A percentile compares a stretch with the other conserved stretches of the same genome.
Evolutionary conservation across 2,888 invertebrate species (phyloP).

Genomic region (Hirtodrosophila trivittata): DNA sequence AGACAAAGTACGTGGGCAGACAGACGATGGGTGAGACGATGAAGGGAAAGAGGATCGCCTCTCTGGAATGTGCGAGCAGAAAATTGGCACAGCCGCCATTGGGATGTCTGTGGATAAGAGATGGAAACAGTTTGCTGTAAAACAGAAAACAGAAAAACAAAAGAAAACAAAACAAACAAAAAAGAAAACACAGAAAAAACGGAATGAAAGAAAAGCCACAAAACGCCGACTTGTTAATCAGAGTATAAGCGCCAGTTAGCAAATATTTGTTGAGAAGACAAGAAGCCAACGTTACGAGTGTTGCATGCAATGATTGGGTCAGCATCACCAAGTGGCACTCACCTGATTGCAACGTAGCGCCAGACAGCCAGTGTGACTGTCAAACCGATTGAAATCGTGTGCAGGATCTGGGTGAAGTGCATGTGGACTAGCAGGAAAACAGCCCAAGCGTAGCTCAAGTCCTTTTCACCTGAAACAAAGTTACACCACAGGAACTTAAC

Average conservation of each 20-base stretch:
- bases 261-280: neutral
- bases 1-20: constrained; percentile 92
- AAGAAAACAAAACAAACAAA: constrained; percentile 17
- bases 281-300: neutral
- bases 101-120: constrained; percentile 87
- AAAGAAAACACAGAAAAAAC: constrained; percentile 37
- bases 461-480: constrained; percentile 89
- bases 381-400: constrained; percentile 96
- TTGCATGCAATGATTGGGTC: neutral
- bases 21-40: constrained; percentile 91
- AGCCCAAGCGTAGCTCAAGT: constrained; percentile 93
- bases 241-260: constrained; percentile 22
- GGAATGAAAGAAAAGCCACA: constrained; percentile 54
- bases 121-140: constrained; percentile 73
- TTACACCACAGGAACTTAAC: neutral
- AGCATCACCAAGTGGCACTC: constrained; percentile 80
- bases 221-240: constrained; percentile 52
- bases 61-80: constrained; percentile 90
- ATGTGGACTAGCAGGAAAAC: constrained; percentile 94
- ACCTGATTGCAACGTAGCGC: constrained; percentile 94
- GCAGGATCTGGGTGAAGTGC: constrained; percentile 93
- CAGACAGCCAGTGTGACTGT: constrained; percentile 96
- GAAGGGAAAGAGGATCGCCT: constrained; percentile 90
- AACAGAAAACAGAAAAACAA: constrained; percentile 40
- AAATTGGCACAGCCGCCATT: constrained; percentile 90